Conservation (phyloP, 2,888 invertebrate species). For the Tetrapedia diversipes region DNA sequence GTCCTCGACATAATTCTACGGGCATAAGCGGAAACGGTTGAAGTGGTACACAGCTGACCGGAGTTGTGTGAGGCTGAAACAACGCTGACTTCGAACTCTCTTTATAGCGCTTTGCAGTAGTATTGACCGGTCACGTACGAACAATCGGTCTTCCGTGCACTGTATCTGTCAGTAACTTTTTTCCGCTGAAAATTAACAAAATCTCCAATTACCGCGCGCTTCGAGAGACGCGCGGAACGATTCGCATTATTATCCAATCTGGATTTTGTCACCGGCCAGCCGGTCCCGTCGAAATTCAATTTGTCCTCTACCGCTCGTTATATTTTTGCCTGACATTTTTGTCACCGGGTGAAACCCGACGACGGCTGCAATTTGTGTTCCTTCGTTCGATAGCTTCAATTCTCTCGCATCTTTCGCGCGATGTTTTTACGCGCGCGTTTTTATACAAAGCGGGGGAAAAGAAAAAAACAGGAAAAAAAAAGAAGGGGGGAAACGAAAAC, state of each 20-base stretch:
- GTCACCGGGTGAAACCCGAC: constrained; percentile 5
- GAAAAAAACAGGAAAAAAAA: too few species aligned
- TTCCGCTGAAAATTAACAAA: constrained; percentile 7
- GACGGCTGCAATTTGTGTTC: constrained; percentile 11
- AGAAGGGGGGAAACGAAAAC: background rate
- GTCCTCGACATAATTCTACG: background rate
- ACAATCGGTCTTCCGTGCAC: too few species aligned
- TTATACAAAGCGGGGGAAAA: background rate
- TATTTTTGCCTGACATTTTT: constrained; percentile 15
- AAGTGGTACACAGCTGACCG: too few species aligned
- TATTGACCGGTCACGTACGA: background rate
- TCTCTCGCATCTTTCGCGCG: constrained; percentile 21
- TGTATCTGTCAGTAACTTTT: too few species aligned
- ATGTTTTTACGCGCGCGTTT: constrained; percentile 36
- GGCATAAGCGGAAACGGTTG: background rate
- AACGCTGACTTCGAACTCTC: background rate
- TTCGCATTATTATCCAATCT: constrained; percentile 15
- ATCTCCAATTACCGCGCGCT: constrained; percentile 5
- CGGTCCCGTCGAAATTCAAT: constrained; percentile 23
- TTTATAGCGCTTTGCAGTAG: background rate
- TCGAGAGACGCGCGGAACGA: background rate
- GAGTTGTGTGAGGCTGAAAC: too few species aligned
- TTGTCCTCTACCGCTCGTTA: constrained; percentile 6
- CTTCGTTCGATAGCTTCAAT: constrained; percentile 14
- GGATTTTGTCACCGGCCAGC: constrained; percentile 12